phyloP scores from a whole-genome alignment of 2,797 vertebrate species.

The Alcedo quadribrachys region DNA sequence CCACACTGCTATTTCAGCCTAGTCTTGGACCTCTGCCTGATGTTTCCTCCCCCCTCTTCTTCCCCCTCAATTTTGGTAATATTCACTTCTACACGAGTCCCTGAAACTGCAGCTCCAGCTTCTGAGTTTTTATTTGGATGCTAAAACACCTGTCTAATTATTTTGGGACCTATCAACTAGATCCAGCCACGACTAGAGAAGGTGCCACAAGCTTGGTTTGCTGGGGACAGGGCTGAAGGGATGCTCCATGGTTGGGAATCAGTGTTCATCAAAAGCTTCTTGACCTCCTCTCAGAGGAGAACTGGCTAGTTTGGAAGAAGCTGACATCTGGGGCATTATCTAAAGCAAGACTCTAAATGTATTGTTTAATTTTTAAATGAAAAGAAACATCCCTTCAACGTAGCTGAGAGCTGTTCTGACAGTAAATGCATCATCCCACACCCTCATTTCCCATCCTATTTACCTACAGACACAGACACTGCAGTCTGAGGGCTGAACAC shows the following conservation, averaged over 20 bases:
- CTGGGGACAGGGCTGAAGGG: background rate
- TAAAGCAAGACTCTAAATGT: background rate
- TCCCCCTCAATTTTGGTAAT: conserved; percentile 35
- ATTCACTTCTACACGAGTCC: background rate
- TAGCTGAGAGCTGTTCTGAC: background rate
- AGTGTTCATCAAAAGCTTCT: background rate
- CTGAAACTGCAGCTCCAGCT: background rate
- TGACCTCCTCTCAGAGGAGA: background rate
- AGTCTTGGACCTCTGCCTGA: conserved; percentile 36
- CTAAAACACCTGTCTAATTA: background rate
- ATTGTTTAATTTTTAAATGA: background rate
- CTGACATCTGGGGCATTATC: background rate
- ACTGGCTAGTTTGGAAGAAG: background rate
- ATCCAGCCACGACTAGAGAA: background rate
- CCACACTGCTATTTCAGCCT: conserved; percentile 17
- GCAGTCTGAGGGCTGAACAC: background rate
- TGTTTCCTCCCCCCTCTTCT: conserved; percentile 3
- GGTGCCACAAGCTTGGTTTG: background rate
- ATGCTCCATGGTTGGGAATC: background rate
- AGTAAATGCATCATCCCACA: background rate
- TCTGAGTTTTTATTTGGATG: background rate
- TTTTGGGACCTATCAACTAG: background rate
- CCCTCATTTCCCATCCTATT: background rate
- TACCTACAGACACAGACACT: background rate
- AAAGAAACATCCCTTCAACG: background rate